phyloP scores from a whole-genome alignment of 2,113 vertebrate species.

The Pachypanchax playfairii region DNA sequence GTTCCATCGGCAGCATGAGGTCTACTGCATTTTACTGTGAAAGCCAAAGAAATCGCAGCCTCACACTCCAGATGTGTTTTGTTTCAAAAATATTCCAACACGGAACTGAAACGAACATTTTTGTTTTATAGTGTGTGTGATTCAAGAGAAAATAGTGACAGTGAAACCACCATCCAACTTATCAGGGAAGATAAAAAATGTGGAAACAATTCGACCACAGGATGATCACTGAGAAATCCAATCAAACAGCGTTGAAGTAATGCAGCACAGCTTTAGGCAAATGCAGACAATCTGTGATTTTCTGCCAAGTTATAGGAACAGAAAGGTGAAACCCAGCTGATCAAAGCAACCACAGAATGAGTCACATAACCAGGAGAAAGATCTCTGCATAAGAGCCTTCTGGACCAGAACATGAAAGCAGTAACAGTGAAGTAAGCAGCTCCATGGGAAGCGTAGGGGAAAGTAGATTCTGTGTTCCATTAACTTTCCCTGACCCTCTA shows the following conservation, averaged over 20 bases:
- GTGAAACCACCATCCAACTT: not conserved
- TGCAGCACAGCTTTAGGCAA: not conserved
- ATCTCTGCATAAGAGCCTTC: not conserved
- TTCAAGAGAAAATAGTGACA: constrained; percentile 29
- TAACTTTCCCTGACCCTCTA: constrained; percentile 26
- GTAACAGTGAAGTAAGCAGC: constrained; percentile 13
- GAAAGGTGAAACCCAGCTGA: constrained; percentile 4
- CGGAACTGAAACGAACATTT: constrained; percentile 39
- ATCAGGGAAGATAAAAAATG: constrained; percentile 6
- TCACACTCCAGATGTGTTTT: constrained; percentile 44
- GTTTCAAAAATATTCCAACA: constrained; percentile 58
- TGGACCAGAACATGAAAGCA: constrained; percentile 33
- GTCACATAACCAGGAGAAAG: constrained; percentile 14
- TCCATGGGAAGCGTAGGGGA: constrained; percentile 6
- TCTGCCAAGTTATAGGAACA: not conserved
- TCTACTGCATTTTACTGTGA: constrained; percentile 42
- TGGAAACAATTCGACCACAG: not conserved
- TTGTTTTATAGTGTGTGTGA: constrained; percentile 17
- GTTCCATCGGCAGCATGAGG: constrained; percentile 43
- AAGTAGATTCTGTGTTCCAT: constrained; percentile 15
- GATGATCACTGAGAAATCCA: not conserved
- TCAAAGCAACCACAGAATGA: constrained; percentile 11
- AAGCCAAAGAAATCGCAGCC: constrained; percentile 54
- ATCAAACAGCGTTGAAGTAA: not conserved
- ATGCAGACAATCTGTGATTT: not conserved